Percentiles rank a stretch among this genome's conserved stretches.
phyloP scores from a whole-genome alignment of 2,797 vertebrate species.

The Tokudaia tokunoshimensis region DNA sequence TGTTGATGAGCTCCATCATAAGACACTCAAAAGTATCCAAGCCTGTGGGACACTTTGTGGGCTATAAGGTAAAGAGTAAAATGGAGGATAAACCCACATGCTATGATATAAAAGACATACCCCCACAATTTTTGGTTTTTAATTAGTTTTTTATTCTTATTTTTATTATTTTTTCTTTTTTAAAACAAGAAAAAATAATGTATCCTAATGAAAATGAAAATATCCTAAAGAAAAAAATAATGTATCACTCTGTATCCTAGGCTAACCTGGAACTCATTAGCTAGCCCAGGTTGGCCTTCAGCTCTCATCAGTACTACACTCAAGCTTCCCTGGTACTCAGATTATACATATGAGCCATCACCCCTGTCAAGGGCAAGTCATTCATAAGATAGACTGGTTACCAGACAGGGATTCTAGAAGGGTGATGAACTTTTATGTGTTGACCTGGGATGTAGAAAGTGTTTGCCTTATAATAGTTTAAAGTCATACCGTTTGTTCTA shows the following conservation, averaged over 20 bases:
- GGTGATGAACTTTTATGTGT: not conserved
- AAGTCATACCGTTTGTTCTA: not conserved
- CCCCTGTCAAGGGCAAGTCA: not conserved
- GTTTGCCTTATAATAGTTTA: not conserved
- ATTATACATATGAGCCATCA: not conserved
- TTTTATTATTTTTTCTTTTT: not conserved
- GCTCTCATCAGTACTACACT: not conserved
- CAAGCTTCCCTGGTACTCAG: not conserved
- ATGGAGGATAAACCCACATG: not conserved
- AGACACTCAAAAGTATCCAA: not conserved
- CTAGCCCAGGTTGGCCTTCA: not conserved
- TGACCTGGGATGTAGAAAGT: not conserved
- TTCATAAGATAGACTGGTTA: not conserved
- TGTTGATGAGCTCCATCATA: not conserved
- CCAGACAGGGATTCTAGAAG: not conserved
- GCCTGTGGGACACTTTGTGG: not conserved
- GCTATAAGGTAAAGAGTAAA: not conserved
- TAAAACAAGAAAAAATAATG: not conserved
- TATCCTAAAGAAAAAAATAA: no score
- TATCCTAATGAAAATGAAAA: no score
- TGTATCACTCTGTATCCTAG: not conserved
- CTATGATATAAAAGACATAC: not conserved
- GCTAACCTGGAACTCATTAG: not conserved
- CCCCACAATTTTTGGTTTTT: not conserved
- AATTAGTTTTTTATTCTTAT: not conserved